Conservation (phyloP, 2,797 vertebrate species). For the Iguana delicatissima region DNA sequence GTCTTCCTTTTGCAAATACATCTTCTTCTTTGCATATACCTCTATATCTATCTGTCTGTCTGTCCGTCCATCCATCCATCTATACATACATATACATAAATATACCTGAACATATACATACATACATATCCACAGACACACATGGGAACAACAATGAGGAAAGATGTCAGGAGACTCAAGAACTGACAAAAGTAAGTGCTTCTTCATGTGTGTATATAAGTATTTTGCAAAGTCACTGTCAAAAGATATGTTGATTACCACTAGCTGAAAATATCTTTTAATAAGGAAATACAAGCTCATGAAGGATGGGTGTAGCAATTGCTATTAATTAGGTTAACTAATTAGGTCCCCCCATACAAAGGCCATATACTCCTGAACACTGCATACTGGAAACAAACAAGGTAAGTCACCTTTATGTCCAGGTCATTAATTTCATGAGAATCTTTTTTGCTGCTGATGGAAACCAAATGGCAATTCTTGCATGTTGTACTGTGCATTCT, state of each 20-base stretch:
- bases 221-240: background rate
- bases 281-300: too few species aligned
- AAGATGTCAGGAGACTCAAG: background rate
- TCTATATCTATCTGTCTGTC: too few species aligned
- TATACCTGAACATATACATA: too few species aligned
- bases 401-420: background rate
- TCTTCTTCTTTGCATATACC: too few species aligned
- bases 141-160: background rate
- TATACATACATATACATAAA: too few species aligned
- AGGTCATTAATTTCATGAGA: background rate
- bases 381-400: background rate
- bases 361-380: background rate
- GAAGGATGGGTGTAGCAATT: background rate
- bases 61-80: too few species aligned
- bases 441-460: background rate
- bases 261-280: too few species aligned
- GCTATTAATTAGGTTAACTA: background rate
- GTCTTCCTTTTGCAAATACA: too few species aligned
- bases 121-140: too few species aligned
- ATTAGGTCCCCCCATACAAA: background rate
- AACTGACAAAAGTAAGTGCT: background rate
- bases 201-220: background rate
- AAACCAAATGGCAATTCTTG: background rate
- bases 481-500: background rate
- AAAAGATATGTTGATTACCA: background rate